Evolutionary conservation across 1,140 invertebrate genomes (phyloP), one percentile per base, ranked within the genome.

Genomic region (Aplysia californica): DNA sequence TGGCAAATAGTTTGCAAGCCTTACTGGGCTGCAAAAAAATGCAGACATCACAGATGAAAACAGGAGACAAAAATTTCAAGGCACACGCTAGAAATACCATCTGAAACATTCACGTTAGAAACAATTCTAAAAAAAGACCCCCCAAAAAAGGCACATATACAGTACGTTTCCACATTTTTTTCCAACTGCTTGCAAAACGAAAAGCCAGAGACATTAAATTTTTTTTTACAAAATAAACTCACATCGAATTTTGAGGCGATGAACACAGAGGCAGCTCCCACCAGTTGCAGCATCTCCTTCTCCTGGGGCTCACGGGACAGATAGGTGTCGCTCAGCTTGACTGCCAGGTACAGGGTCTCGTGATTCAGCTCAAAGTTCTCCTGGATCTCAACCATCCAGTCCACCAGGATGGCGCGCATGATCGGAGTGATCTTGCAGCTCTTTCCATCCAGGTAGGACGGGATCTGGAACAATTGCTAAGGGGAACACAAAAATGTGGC

Each of bases 311-410:
- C 75, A 88, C 88, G 93, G 55, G 93, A 93, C 58, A 99, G 91
- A 89, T 95, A 99, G 59, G 96, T 90, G 89, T 99, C 98, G 2
- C 98, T 94, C 74, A 99, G 90, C 91, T 98, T 99, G 23, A 99
- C 96, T 67, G 95, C 97, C 83, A 98, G 92, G 89, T 99, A 99
- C 0, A 99, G 89, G 0, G 98, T 99, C 90, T 99, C 98, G 84
- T 99, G 98, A 90, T 99, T 99, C 0, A 99, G 91, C 88, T 99
- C 97, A 89, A 99, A 99, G 50, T 95, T 97, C 90, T 99, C 97
- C 84, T 93, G 86, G 18, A 99, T 95, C 89, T 99, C 97, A 23
- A 99, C 97, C 94, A 99, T 95, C 98, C 98, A 99, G 89, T 99
- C 97, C 3, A 99, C 94, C 0, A 99, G 91, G 26, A 98, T 92